Evolutionary conservation across 2,888 invertebrate genomes (phyloP), one percentile per base, ranked within the genome.

Genomic region (Trichopria drosophilae): DNA sequence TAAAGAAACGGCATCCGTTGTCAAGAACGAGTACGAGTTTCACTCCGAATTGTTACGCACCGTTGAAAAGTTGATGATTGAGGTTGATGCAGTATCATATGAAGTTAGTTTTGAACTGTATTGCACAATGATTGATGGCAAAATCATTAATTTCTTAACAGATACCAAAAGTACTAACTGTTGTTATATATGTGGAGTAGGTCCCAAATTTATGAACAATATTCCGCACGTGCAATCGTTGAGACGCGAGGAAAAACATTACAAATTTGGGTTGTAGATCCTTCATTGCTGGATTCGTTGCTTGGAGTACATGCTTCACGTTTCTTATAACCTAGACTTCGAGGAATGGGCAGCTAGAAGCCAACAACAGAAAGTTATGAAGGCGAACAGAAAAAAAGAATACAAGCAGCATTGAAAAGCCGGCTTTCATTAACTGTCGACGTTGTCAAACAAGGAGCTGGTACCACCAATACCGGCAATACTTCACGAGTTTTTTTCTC

Each of bases 81-180:
- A n/a, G n/a, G n/a, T n/a, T 6, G 18, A 43, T 12, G 18, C 7
- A 15, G 10, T 19, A 19, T n/a, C n/a, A n/a, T n/a, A n/a, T n/a
- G n/a, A n/a, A n/a, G n/a, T n/a, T n/a, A n/a, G n/a, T n/a, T n/a
- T n/a, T n/a, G n/a, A n/a, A n/a, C n/a, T n/a, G n/a, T n/a, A n/a
- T n/a, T n/a, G 43, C 31, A 50, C 50, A 19, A 50, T 37, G 44
- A 50, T 50, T 22, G 50, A 44, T 39, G 44, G 35, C 13, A 51
- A 51, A 43, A 32, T 43, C 12, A 24, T 35, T 13, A 44, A 50
- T 29, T 23, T 37, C 15, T 23, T 50, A 15, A 43, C 31, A 16
- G 29, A 31, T 28, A 19, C 28, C 20, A 26, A 23, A 51, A 31
- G 44, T 22, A 28, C 28, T 18, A 37, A 15, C 39, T 32, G 15